These are phyloP conservation scores for Labeo calbasu DNA, from an alignment of 2,797 vertebrate genomes.

Conservation along the genomic window DNA sequence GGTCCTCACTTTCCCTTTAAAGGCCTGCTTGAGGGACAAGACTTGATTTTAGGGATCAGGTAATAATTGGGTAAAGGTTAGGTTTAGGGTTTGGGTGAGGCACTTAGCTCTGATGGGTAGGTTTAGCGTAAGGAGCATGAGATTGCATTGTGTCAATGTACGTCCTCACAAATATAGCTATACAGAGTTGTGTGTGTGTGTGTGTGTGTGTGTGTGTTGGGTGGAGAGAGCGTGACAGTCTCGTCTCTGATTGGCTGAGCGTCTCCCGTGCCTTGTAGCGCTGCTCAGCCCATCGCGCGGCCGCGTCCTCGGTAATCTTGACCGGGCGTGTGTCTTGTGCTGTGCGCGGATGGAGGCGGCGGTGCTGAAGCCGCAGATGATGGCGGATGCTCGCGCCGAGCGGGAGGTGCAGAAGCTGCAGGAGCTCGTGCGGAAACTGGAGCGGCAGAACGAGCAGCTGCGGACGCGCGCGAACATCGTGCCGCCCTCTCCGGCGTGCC, in stretches of 20 bases:
- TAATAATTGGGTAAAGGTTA: too few relatives aligned
- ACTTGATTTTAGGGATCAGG: too few relatives aligned
- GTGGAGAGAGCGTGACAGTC: slow-evolving; percentile 4
- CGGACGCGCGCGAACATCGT: slow-evolving; percentile 78
- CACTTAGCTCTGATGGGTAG: too few relatives aligned
- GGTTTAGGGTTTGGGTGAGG: too few relatives aligned
- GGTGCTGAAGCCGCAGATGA: slow-evolving; percentile 70
- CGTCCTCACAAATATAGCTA: too few relatives aligned
- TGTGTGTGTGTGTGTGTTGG: background rate
- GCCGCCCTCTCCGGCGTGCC: slow-evolving; percentile 44
- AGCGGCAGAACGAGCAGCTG: slow-evolving; percentile 90
- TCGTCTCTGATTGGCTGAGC: slow-evolving; percentile 39
- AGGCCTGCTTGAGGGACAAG: too few relatives aligned
- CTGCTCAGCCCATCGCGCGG: slow-evolving; percentile 22
- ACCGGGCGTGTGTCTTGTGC: background rate
- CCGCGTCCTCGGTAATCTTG: background rate
- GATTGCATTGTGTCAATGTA: too few relatives aligned
- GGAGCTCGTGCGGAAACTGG: slow-evolving; percentile 90
- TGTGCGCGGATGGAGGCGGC: slow-evolving; percentile 73
- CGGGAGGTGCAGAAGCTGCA: slow-evolving; percentile 94
- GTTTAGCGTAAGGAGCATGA: too few relatives aligned
- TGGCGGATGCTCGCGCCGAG: slow-evolving; percentile 86
- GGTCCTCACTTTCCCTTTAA: too few relatives aligned
- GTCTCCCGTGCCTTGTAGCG: slow-evolving; percentile 10
- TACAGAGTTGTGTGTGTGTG: too few relatives aligned